phyloP scores from a whole-genome alignment of 2,888 invertebrate genomes.

The Branchipolynoe longqiensis region DNA sequence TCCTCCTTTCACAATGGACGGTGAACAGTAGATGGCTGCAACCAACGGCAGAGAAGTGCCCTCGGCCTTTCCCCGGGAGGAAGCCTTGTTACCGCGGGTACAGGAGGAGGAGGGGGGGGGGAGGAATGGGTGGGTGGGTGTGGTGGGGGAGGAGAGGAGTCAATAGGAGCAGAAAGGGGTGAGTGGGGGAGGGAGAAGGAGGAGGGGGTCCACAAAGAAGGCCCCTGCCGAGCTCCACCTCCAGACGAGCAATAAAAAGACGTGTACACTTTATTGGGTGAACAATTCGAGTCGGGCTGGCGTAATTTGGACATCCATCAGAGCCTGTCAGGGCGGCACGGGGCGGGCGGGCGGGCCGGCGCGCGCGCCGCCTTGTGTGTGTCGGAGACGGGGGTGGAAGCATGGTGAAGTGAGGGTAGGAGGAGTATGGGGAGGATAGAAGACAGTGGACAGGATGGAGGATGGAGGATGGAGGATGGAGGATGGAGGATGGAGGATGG shows the following conservation, averaged over 20 bases:
- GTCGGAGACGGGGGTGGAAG: neutral
- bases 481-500: too few relatives aligned
- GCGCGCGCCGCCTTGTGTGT: neutral
- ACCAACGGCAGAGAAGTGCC: too few relatives aligned
- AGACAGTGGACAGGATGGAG: neutral
- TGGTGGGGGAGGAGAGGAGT: too few relatives aligned
- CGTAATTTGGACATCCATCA: slow-evolving; percentile 51
- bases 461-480: too few relatives aligned
- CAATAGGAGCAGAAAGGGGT: too few relatives aligned
- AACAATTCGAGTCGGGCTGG: slow-evolving; percentile 47
- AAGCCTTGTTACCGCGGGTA: too few relatives aligned
- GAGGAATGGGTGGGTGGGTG: too few relatives aligned
- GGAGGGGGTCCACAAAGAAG: slow-evolving; percentile 20
- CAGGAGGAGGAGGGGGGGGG: too few relatives aligned
- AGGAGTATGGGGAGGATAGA: neutral
- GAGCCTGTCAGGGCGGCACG: neutral
- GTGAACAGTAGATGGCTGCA: too few relatives aligned
- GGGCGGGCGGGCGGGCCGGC: neutral
- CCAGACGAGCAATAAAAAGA: slow-evolving; percentile 47
- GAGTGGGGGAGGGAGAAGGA: too few relatives aligned
- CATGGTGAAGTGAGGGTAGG: neutral
- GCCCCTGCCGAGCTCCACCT: slow-evolving; percentile 8
- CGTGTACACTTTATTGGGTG: slow-evolving; percentile 41
- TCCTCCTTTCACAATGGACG: too few relatives aligned
- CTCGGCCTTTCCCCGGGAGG: too few relatives aligned